Conservation (phyloP, 2,113 vertebrate genomes). For the Oreochromis tanganicae region DNA sequence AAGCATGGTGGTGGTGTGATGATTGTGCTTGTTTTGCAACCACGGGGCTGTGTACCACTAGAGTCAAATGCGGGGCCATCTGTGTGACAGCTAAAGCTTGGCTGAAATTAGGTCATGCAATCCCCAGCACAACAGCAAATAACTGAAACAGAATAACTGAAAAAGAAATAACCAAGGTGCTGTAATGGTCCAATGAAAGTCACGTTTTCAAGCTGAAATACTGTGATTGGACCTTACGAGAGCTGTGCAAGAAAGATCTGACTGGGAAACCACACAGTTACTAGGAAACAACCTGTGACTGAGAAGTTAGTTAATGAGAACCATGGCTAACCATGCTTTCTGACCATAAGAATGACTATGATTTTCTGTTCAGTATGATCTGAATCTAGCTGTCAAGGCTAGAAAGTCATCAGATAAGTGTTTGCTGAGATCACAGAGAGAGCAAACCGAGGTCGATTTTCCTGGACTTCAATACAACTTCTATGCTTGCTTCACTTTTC, state of each 20-base stretch:
- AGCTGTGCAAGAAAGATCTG: background rate
- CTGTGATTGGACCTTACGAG: background rate
- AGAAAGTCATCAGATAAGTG: background rate
- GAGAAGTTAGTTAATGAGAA: background rate
- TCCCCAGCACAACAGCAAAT: background rate
- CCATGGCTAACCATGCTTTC: background rate
- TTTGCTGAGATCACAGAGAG: background rate
- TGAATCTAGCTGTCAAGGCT: background rate
- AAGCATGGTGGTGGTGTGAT: background rate
- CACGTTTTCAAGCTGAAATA: background rate
- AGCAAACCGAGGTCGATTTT: background rate
- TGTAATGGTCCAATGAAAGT: no score
- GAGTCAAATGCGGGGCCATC: background rate
- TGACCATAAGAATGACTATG: background rate
- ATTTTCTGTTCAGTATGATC: background rate
- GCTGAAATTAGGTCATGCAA: background rate
- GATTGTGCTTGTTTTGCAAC: background rate
- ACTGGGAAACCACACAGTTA: background rate
- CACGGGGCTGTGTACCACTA: background rate
- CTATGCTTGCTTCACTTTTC: background rate
- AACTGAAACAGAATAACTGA: background rate
- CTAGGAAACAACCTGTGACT: background rate
- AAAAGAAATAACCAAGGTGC: background rate
- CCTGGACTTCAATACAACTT: background rate
- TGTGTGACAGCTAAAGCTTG: background rate